Base-by-base conservation (phyloP, 2,113 vertebrate genomes). In the Xiphophorus couchianus region DNA sequence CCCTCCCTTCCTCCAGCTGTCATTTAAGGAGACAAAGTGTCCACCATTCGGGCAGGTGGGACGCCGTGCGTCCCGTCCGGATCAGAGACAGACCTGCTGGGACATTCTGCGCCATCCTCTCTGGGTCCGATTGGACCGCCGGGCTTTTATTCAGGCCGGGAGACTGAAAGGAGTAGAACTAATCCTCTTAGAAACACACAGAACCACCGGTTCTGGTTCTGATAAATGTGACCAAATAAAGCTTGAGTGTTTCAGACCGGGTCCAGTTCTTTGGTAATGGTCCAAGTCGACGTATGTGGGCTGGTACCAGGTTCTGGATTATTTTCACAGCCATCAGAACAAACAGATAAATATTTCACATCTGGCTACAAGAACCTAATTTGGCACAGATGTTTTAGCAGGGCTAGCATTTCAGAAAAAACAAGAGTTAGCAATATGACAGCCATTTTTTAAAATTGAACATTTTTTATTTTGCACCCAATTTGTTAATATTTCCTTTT, bases 1-100 rank as follows among this genome's bases (percentile, higher is more conserved):
- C 39, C 81, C 66, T 54, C 44, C 80, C 48, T 28, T 62, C 68
- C 76, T 5, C 1, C 3, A 4, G 60, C 44, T 17, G 44, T 48
- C 44, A 76, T 63, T n/a, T 58, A 10, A n/a, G 5, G 48, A 22
- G 48, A 19, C 19, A 22, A 19, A 15, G 22, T 8, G 48, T 54
- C 48, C 51, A 58, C 48, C 51, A 58, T 3, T 58, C 8, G 7
- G 62, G 19, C 68, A 25, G 48, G 48, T 71, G 39, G 70, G 27
- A 30, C 1, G 15, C 62, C 5, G 28, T 6, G 62, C 30, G 62
- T 63, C 33, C 48, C 7, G 22, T 25, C 19, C 3, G 42, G 42
- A 17, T 17, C 19, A 10, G 51, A 25, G 8, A 19, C 17, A 2
- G 51, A 17, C 25, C 19, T n/a, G 22, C 51, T 58, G 51, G 48